A percentile compares a stretch with the other conserved stretches of the same genome.
Conservation (phyloP, 1,140 invertebrate genomes). For the Probaryconus sp. region DNA sequence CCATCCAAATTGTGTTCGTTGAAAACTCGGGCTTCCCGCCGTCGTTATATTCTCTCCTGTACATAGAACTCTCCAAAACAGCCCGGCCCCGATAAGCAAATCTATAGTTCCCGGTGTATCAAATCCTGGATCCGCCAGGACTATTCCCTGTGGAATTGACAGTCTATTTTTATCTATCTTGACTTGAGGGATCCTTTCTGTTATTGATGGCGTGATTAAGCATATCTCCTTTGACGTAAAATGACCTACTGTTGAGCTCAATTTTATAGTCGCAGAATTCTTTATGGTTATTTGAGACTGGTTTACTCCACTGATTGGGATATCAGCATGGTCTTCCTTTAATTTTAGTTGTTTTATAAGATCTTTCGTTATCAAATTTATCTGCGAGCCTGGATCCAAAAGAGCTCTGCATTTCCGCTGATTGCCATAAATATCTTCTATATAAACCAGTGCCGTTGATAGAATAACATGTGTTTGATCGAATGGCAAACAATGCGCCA, state of each 20-base stretch:
- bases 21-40: constrained; percentile 5
- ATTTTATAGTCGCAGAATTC: no score
- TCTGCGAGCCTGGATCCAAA: no score
- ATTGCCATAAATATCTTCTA: no score
- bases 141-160: background rate
- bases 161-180: background rate
- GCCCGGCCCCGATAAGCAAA: background rate
- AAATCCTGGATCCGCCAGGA: constrained; percentile 17
- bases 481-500: no score
- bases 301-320: background rate
- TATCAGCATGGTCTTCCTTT: background rate
- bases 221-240: no score
- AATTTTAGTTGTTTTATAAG: background rate
- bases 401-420: no score
- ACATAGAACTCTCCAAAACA: constrained; percentile 1
- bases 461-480: no score
- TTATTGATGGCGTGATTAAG: no score
- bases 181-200: background rate
- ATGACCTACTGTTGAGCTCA: no score
- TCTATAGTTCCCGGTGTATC: constrained; percentile 1
- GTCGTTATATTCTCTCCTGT: background rate
- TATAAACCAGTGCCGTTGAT: no score
- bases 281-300: background rate
- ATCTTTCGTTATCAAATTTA: constrained; percentile 2
- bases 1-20: constrained; percentile 28